Evolutionary conservation across 2,797 vertebrate species (phyloP), one percentile per base, ranked within the genome.

Genomic region (Muscicapa comitata): DNA sequence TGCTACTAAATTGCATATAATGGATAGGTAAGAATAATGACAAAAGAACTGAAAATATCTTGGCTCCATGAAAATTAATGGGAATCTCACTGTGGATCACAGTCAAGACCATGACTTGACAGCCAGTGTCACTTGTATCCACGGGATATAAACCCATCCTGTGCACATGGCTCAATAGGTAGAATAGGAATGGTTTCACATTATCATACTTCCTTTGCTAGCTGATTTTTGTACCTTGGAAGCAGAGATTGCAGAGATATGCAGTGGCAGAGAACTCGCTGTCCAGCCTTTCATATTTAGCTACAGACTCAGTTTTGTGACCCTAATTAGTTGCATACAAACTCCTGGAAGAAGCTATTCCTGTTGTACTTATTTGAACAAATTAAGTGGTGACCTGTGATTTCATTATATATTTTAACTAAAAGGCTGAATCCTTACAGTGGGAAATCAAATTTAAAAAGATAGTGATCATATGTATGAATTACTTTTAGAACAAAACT

Each of bases 341-440:
- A 72, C 28, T 63, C 81, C 31, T 59, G 40, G 57, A 86, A 90
- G 79, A 83, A 93, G 71, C 19, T 63, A 86, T 37, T 47, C 29
- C 57, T 40, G 48, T 42, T 85, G 96, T 37, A 88, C 47, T 72
- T 92, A 94, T 50, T 79, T 86, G 42, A 96, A 94, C 91, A 66
- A 86, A 88, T 83, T 86, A 93, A 91, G 42, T 33, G 19, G 89
- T 31, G 25, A 66, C 62, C 28, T 67, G 57, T 78, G 72, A 80
- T 88, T 86, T 73, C 73, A 71, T 37, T 78, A 35, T 24, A 54
- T 17, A 45, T 75, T 90, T 84, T 90, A 89, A 88, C 57, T 77
- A 55, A 76, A 74, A 78, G 24, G 13, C 54, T 55, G 75, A 91
- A 58, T 83, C 67, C 29, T 83, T 87, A 85, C 24, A 67, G 35